Conservation (phyloP, 2,113 vertebrate species). For the Piaya cayana region DNA sequence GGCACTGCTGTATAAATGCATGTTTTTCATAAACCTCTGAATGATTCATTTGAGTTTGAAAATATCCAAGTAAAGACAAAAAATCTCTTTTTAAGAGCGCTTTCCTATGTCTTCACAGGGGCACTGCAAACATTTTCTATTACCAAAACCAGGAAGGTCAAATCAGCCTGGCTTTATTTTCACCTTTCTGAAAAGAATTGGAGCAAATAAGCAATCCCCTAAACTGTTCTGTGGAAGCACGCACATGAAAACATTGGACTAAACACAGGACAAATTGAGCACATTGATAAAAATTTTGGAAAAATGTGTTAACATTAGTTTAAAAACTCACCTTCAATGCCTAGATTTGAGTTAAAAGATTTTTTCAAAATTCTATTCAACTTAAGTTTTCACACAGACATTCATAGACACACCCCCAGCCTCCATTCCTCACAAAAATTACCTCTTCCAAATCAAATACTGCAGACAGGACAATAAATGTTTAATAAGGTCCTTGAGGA, state of each 20-base stretch:
- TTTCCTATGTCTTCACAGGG: not conserved
- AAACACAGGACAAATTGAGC: not conserved
- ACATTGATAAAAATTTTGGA: not conserved
- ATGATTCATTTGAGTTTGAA: not conserved
- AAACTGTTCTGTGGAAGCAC: not conserved
- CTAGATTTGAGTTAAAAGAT: not conserved
- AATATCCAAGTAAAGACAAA: not conserved
- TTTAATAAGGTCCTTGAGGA: not conserved
- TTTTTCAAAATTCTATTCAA: not conserved
- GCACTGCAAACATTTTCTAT: not conserved
- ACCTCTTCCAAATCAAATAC: not conserved
- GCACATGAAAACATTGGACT: not conserved
- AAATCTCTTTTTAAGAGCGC: not conserved
- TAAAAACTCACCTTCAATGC: not conserved
- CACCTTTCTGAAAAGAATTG: not conserved
- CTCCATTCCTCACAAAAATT: not conserved
- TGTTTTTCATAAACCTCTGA: not conserved
- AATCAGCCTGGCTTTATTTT: not conserved
- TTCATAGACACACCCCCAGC: not conserved
- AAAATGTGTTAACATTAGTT: not conserved
- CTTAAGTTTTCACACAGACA: not conserved
- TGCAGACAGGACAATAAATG: not conserved
- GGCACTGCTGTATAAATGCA: not conserved
- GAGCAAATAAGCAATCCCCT: not conserved
- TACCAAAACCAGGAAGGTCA: not conserved